Evolutionary conservation across 2,113 vertebrate species (phyloP), one percentile per base, ranked within the genome.

Genomic region (Silurus asotus): DNA sequence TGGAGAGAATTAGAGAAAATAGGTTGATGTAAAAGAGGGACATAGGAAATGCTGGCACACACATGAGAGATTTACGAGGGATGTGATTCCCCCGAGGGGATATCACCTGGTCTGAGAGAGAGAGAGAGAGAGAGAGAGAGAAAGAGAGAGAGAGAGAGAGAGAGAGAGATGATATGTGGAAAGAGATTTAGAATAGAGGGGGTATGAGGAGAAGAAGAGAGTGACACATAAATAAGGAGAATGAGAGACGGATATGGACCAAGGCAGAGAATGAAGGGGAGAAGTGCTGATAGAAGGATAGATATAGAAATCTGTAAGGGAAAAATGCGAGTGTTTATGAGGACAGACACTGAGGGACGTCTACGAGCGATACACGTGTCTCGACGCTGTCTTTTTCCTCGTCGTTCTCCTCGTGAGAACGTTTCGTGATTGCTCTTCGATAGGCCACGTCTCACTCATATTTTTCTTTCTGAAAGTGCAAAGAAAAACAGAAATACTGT

Each of bases 251-350:
- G 51, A 58, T 55, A 69, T 67, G 64, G 25, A 69, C 53, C 2
- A 28, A 70, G 59, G 23, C 19, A 49, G 84, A 51, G 28, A 51
- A 48, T 72, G 79, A 55, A 62, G 76, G 58, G 25, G 53, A 83
- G 67, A n/a, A 56, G 67, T n/a, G 25, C 56, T 49, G 70, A 58
- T 5, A 70, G 81, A 51, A 37, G 49, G n/a, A 70, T 8, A 55
- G 59, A 56, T 28, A 25, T 2, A 59, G 53, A 86, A 25, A 74
- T 56, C 8, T 64, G 37, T 10, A 53, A 74, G 58, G 75, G 79
- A 81, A 80, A 65, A 77, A 85, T 55, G 62, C 28, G 9, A 45
- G 77, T 51, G 53, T 70, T 86, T 86, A 86, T 86, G n/a, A 69
- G 67, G 69, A 75, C 58, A 82, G 79, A 81, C 65, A 82, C 67